Evolutionary conservation across 2,113 vertebrate genomes (phyloP).

Genomic region (Phyllostomus discolor): DNA sequence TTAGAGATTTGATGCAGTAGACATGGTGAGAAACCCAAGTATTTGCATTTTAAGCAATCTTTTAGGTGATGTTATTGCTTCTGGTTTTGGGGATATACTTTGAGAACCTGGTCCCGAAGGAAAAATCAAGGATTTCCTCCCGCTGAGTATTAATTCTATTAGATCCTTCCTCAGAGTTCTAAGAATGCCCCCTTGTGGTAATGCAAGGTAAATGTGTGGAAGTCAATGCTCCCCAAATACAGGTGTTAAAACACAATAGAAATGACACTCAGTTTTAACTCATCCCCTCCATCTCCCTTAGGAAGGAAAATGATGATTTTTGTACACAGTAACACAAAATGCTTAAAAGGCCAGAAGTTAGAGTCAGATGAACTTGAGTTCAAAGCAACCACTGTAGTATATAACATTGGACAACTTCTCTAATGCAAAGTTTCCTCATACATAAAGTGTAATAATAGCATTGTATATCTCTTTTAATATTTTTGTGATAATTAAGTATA

Average conservation of each 20-base stretch:
- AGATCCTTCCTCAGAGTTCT: constrained; percentile 11
- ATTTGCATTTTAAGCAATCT: background rate
- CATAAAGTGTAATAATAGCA: background rate
- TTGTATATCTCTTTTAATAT: background rate
- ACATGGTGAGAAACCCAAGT: background rate
- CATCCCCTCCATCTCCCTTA: background rate
- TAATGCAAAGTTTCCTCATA: background rate
- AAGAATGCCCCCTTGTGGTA: constrained; percentile 44
- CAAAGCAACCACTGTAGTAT: background rate
- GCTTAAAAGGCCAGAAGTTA: background rate
- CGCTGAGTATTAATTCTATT: background rate
- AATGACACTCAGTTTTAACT: background rate
- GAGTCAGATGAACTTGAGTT: background rate
- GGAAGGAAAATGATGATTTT: background rate
- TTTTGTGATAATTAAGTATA: background rate
- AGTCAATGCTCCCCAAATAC: background rate
- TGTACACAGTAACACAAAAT: background rate
- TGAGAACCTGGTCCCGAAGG: background rate
- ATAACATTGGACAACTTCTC: background rate
- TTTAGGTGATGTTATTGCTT: background rate
- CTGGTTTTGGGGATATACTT: background rate
- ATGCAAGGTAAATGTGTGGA: background rate
- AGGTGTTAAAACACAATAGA: background rate
- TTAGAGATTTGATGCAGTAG: background rate
- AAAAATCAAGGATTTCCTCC: background rate